A percentile compares a stretch with the other conserved stretches of the same genome.
Evolutionary conservation across 2,797 vertebrate species (phyloP).

Genomic region (Sebastes diaconus): DNA sequence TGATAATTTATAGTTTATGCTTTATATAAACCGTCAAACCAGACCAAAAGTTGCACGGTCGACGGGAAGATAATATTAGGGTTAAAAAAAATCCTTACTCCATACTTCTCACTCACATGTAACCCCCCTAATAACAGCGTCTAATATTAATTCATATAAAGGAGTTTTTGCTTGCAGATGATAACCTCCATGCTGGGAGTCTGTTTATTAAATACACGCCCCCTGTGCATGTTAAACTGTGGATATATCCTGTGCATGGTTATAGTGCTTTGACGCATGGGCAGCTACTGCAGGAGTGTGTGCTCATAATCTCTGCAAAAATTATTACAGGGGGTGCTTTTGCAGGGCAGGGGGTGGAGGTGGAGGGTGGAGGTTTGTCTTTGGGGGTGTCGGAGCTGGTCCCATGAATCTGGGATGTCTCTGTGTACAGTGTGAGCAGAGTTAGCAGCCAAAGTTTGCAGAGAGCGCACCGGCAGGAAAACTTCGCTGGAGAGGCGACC

Average conservation of each 20-base stretch:
- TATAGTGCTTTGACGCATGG: slow-evolving; percentile 8
- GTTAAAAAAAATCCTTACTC: too few species aligned
- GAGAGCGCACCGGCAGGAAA: slow-evolving; percentile 63
- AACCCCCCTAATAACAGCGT: too few species aligned
- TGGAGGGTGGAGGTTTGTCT: slow-evolving; percentile 62
- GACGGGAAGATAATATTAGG: accelerated
- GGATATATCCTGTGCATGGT: slow-evolving; percentile 24
- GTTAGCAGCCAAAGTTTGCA: slow-evolving; percentile 83
- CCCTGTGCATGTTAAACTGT: slow-evolving; percentile 17
- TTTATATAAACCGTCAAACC: too few species aligned
- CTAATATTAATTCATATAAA: too few species aligned
- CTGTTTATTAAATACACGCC: slow-evolving; percentile 14
- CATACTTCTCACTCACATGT: too few species aligned
- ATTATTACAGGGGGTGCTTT: slow-evolving; percentile 30
- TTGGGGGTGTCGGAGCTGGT: slow-evolving; percentile 77
- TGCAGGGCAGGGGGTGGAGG: slow-evolving; percentile 50
- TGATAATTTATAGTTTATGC: too few species aligned
- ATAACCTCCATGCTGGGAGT: background rate
- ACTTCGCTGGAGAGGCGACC: slow-evolving; percentile 72
- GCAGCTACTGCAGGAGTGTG: slow-evolving; percentile 37
- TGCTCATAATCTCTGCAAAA: slow-evolving; percentile 32
- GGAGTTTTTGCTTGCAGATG: background rate
- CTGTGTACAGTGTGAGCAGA: slow-evolving; percentile 81
- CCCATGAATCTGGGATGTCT: slow-evolving; percentile 81
- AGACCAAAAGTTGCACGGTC: too few species aligned